phyloP scores from a whole-genome alignment of 2,797 vertebrate genomes.

The Melanotaenia maccullochi region DNA sequence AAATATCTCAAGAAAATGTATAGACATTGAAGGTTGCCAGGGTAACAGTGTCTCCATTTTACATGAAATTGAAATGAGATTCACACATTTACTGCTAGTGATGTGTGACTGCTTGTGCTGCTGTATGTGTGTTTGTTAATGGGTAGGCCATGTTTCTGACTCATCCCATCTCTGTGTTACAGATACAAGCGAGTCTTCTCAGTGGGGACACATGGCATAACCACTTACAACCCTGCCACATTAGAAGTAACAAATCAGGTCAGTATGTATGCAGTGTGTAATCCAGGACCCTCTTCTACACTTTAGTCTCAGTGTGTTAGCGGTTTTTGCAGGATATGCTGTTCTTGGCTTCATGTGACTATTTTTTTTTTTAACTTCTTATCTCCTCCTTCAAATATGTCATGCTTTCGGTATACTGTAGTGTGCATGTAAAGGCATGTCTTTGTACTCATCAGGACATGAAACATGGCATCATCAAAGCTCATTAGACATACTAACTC shows the following conservation, averaged over 20 bases:
- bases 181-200: constrained; percentile 99
- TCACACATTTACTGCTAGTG: constrained; percentile 8
- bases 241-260: constrained; percentile 99
- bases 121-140: constrained; percentile 5
- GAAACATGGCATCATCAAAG: background rate
- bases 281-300: background rate
- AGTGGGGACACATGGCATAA: constrained; percentile 95
- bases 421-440: background rate
- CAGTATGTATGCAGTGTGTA: constrained; percentile 46
- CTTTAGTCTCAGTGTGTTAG: background rate
- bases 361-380: constrained; percentile 6
- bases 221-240: constrained; percentile 97
- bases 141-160: constrained; percentile 40
- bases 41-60: background rate
- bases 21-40: background rate
- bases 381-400: background rate
- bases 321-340: constrained; percentile 4
- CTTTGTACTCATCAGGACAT: background rate
- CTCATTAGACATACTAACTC: background rate
- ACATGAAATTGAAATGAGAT: background rate
- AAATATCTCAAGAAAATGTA: constrained; percentile 1
- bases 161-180: constrained; percentile 59
- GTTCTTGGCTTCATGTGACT: constrained; percentile 15
- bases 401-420: background rate
- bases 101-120: constrained; percentile 15